phyloP scores from a whole-genome alignment of 2,797 vertebrate genomes.

The Synanceia verrucosa region DNA sequence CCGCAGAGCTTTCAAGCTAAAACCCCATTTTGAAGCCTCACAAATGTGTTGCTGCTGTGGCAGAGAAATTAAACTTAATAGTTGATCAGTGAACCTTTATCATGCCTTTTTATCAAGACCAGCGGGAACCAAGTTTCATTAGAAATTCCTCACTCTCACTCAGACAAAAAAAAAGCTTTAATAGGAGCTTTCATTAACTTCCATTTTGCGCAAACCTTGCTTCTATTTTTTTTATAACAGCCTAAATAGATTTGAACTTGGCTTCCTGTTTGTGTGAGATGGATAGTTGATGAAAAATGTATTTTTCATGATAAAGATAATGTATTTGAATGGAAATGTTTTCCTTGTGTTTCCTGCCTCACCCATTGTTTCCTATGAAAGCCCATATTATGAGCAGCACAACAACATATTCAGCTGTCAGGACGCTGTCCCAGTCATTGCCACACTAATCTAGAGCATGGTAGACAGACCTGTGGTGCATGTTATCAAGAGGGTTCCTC shows the following conservation, averaged over 20 bases:
- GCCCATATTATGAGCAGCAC: constrained; percentile 35
- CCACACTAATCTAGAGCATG: constrained; percentile 8
- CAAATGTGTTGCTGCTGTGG: constrained; percentile 42
- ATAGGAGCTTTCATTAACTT: constrained; percentile 56
- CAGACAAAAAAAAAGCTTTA: constrained; percentile 62
- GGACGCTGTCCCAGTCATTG: neutral
- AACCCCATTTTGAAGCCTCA: constrained; percentile 53
- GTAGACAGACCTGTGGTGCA: constrained; percentile 28
- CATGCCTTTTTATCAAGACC: constrained; percentile 54
- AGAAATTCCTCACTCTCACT: constrained; percentile 46
- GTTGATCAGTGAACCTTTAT: constrained; percentile 60
- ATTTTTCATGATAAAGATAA: constrained; percentile 46
- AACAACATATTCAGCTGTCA: constrained; percentile 20
- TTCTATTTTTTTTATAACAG: constrained; percentile 58
- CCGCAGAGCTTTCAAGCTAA: constrained; percentile 54
- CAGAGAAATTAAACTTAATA: constrained; percentile 58
- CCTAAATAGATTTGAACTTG: constrained; percentile 42
- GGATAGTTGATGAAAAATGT: constrained; percentile 53
- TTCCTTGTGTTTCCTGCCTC: constrained; percentile 21
- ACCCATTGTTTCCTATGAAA: constrained; percentile 38
- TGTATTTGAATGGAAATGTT: constrained; percentile 42
- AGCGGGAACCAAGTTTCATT: constrained; percentile 57
- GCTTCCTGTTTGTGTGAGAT: constrained; percentile 55
- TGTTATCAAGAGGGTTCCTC: constrained; percentile 27
- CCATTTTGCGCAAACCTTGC: constrained; percentile 61